Evolutionary conservation across 1,140 invertebrate genomes (phyloP).

Genomic region (Chrysoperla carnea): DNA sequence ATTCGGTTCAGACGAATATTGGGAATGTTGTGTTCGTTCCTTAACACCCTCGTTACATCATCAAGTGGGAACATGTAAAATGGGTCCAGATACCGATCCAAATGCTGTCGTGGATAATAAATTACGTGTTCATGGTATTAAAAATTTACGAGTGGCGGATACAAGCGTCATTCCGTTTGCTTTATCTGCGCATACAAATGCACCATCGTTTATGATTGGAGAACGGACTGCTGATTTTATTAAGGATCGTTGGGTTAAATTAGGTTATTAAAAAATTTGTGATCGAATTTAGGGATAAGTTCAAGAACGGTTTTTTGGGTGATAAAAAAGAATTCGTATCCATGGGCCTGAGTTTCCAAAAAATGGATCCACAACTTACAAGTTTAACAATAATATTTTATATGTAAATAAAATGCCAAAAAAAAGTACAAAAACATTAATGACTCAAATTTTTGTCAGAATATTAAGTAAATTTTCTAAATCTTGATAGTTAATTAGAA

Average conservation of each 20-base stretch:
- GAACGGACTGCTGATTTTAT: conserved; percentile 75
- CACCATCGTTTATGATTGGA: conserved; percentile 64
- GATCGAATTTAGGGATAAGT: too few relatives aligned
- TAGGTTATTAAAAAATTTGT: conserved; percentile 16
- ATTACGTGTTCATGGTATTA: conserved; percentile 47
- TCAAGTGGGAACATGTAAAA: conserved; percentile 51
- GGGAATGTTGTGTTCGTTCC: conserved; percentile 50
- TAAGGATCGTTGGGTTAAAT: conserved; percentile 30
- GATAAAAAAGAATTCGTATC: too few relatives aligned
- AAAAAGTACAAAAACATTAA: too few relatives aligned
- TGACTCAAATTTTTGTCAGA: too few relatives aligned
- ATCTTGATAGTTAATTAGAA: too few relatives aligned
- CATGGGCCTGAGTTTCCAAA: too few relatives aligned
- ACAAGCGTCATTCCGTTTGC: conserved; percentile 56
- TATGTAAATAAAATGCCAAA: too few relatives aligned
- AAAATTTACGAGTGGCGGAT: conserved; percentile 54
- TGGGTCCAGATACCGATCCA: conserved; percentile 48
- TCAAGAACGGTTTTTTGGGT: too few relatives aligned
- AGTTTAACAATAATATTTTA: too few relatives aligned
- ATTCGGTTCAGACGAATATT: conserved; percentile 46
- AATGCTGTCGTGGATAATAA: conserved; percentile 54
- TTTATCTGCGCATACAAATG: conserved; percentile 49
- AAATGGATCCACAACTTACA: too few relatives aligned
- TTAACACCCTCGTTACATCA: conserved; percentile 47
- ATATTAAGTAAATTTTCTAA: too few relatives aligned